Evolutionary conservation across 2,888 invertebrate genomes (phyloP), one percentile per base, ranked within the genome.

Genomic region (Meganola albula): DNA sequence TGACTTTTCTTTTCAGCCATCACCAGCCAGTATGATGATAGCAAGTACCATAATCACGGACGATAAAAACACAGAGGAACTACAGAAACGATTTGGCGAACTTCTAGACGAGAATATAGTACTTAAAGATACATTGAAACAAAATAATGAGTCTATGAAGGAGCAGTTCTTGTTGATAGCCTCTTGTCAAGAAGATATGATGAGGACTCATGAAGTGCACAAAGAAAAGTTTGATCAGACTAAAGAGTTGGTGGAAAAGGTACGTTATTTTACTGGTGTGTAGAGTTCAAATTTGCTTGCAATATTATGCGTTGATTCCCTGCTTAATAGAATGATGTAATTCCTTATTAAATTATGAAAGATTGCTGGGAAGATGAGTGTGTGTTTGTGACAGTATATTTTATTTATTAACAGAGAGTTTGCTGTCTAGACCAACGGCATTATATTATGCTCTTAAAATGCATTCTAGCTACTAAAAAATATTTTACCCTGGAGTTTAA

Each of bases 181-280:
- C 0, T 80, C 78, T 0, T 91, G 91, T 74, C 90, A 91, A 50
- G 88, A 90, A 23, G 90, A 91, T 41, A 89, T 92, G 53, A 72
- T 88, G 58, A 86, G 84, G 45, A 88, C 90, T 0, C 90, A 91
- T 38, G 74, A 85, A 25, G 60, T 87, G 44, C 90, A 92, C 37
- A 90, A 89, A 52, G 85, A 88, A 47, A 92, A 92, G 68, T 91
- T 92, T 66, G 79, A 87, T 8, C 90, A 92, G 63, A 91, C 90
- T 0, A 90, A 88, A 49, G 83, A 82, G 8, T 68, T 89, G 25
- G 88, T 92, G 24, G 86, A 88, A 36, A 82, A 69, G 72, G 88
- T 88, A 30, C 27, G 48, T 35, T 12, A 9, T 9, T 12, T n/a
- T n/a, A n/a, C n/a, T n/a, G n/a, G n/a, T n/a, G n/a, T n/a, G n/a